Conservation (phyloP, 2,797 vertebrate species). For the Hydrophis major region DNA sequence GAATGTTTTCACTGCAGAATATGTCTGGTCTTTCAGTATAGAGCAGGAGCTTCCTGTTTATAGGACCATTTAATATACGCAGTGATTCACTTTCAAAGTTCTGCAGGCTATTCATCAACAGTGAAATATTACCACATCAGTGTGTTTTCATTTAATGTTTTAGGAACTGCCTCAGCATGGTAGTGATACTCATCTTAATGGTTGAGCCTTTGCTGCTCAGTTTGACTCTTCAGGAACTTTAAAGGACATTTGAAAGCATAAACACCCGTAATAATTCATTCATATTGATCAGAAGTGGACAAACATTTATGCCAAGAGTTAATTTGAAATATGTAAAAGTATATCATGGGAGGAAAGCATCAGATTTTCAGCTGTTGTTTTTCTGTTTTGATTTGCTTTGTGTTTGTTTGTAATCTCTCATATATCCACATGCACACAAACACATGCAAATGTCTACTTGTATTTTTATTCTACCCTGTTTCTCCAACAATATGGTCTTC, state of each 20-base stretch:
- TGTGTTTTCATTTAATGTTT: slow-evolving; percentile 17
- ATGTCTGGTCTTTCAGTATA: background rate
- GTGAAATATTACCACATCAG: background rate
- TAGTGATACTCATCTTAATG: slow-evolving; percentile 15
- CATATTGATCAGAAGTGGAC: slow-evolving; percentile 29
- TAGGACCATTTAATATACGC: rapidly evolving
- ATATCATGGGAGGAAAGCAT: slow-evolving; percentile 44
- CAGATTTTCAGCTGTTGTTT: slow-evolving; percentile 6
- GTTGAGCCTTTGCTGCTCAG: slow-evolving; percentile 4
- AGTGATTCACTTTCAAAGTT: slow-evolving; percentile 11
- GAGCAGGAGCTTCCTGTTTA: slow-evolving; percentile 33
- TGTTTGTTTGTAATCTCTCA: background rate
- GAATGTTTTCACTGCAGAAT: background rate
- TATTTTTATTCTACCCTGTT: background rate
- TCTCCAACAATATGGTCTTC: no score
- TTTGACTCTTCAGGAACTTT: slow-evolving; percentile 23
- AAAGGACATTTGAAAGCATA: slow-evolving; percentile 13
- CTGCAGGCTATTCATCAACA: background rate
- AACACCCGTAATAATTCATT: slow-evolving; percentile 28
- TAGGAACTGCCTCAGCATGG: background rate
- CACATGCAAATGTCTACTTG: background rate
- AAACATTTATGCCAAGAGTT: slow-evolving; percentile 42
- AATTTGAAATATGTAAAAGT: slow-evolving; percentile 46
- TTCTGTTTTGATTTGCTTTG: background rate
- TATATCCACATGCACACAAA: background rate